A percentile compares a stretch with the other conserved stretches of the same genome.
These are phyloP conservation scores for Epizoanthus stellaris DNA, from an alignment of 92 coral and sea anemone genomes.

Conservation along the genomic window DNA sequence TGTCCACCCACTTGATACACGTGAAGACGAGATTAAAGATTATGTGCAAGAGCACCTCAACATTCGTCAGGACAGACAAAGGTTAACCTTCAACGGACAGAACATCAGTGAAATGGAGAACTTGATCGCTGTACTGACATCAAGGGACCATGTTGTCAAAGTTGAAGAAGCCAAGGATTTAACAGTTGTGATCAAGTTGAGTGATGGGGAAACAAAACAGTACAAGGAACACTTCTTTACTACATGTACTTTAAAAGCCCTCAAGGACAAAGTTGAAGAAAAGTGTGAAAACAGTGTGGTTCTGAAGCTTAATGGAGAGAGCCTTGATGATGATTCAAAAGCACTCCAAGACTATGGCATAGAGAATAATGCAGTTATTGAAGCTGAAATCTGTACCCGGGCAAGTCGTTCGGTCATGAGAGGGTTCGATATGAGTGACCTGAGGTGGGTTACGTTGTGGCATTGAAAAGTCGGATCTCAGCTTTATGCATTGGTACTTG, in stretches of 20 bases:
- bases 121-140: not conserved
- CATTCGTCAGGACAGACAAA: not conserved
- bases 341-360: not conserved
- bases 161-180: conserved; percentile 7
- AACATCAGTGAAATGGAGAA: not conserved
- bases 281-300: not conserved
- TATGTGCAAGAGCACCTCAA: not conserved
- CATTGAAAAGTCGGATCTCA: not conserved
- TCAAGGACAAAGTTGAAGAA: not conserved
- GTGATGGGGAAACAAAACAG: not conserved
- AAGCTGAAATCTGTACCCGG: not conserved
- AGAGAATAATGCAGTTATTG: not conserved
- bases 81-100: conserved; percentile 4
- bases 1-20: not conserved
- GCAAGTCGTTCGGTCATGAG: not conserved
- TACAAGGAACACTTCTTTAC: not conserved
- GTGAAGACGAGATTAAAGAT: not conserved
- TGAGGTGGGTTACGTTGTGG: not conserved
- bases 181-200: not conserved
- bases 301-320: not conserved
- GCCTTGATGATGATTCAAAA: not conserved
- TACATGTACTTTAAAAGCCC: not conserved
- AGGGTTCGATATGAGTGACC: not conserved
- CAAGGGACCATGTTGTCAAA: not conserved
- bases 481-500: not conserved